Evolutionary conservation across 1,140 invertebrate species (phyloP).

Genomic region (Lepidostoma basale): DNA sequence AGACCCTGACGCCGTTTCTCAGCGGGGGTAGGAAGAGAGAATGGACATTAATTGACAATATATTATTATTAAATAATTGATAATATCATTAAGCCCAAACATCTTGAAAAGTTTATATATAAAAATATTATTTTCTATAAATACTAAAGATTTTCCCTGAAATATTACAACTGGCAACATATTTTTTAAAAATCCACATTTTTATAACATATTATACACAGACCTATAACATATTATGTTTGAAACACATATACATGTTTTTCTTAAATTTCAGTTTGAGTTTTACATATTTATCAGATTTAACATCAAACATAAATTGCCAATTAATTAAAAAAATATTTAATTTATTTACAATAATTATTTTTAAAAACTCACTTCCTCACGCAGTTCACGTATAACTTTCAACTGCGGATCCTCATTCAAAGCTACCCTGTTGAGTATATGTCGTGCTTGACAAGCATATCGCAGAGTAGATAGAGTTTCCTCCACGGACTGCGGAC

Average conservation of each 20-base stretch:
- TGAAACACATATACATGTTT: too few relatives aligned
- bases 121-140: too few relatives aligned
- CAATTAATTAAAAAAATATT: background rate
- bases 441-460: slow-evolving; percentile 86
- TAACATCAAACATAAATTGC: background rate
- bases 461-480: slow-evolving; percentile 87
- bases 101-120: too few relatives aligned
- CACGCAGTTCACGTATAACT: slow-evolving; percentile 79
- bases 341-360: background rate
- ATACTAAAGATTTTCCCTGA: too few relatives aligned
- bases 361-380: slow-evolving; percentile 66
- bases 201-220: background rate
- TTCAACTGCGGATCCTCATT: slow-evolving; percentile 91
- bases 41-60: too few relatives aligned
- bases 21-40: too few relatives aligned
- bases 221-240: background rate
- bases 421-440: slow-evolving; percentile 92
- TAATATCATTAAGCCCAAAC: too few relatives aligned
- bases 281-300: background rate
- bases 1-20: too few relatives aligned
- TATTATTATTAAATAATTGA: too few relatives aligned
- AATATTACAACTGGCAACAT: too few relatives aligned
- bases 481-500: slow-evolving; percentile 78
- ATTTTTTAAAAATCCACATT: background rate
- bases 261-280: background rate